Evolutionary conservation across 2,888 invertebrate species (phyloP).

Genomic region (Pachymerium ferrugineum): DNA sequence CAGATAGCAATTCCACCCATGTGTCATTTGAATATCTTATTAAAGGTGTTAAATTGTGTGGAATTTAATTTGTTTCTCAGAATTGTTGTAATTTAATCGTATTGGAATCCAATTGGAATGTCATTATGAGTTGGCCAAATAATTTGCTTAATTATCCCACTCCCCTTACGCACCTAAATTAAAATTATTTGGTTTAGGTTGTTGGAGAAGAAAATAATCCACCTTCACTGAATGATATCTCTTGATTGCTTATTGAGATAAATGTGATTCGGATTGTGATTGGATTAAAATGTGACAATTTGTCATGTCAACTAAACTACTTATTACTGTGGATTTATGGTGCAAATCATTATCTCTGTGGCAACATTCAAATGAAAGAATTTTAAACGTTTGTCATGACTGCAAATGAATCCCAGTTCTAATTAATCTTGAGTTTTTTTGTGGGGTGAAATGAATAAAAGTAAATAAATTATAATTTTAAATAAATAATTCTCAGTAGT

Average conservation of each 20-base stretch:
- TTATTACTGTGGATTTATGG: too few species aligned
- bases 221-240: neutral
- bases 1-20: conserved; percentile 6
- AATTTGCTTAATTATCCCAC: neutral
- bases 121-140: neutral
- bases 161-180: neutral
- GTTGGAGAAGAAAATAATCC: neutral
- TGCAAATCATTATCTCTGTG: too few species aligned
- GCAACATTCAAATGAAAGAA: too few species aligned
- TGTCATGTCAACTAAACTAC: neutral
- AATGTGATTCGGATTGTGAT: neutral
- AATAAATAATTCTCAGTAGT: too few species aligned
- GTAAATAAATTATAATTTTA: too few species aligned
- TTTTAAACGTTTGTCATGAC: too few species aligned
- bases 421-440: too few species aligned
- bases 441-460: too few species aligned
- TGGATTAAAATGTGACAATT: neutral
- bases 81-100: neutral
- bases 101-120: neutral
- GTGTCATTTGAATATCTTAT: conserved; percentile 13
- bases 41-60: neutral
- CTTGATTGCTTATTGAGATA: conserved; percentile 2
- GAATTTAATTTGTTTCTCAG: neutral
- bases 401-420: too few species aligned
- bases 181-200: neutral